phyloP scores from a whole-genome alignment of 2,888 invertebrate genomes.

The Teinopalpus imperialis region DNA sequence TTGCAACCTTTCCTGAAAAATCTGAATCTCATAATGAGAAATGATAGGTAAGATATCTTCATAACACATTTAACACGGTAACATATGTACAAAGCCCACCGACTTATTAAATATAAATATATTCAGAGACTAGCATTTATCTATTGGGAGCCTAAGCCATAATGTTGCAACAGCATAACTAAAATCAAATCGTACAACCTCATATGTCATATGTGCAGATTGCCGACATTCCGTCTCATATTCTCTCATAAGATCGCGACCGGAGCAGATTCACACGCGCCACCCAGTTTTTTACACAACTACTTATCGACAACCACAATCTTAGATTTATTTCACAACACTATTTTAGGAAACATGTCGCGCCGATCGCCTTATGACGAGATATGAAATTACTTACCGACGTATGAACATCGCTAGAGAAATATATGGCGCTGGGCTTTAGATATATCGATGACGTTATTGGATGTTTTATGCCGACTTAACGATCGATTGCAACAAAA shows the following conservation, averaged over 20 bases:
- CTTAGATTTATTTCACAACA: slow-evolving; percentile 78
- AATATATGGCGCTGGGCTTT: slow-evolving; percentile 45
- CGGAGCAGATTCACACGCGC: slow-evolving; percentile 75
- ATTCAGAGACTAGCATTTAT: too few species aligned
- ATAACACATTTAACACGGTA: too few species aligned
- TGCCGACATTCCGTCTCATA: slow-evolving; percentile 53
- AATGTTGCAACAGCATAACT: slow-evolving; percentile 43
- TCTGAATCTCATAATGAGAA: background rate
- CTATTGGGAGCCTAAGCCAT: too few species aligned
- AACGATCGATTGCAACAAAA: slow-evolving; percentile 23
- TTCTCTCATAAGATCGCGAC: slow-evolving; percentile 66
- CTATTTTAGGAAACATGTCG: slow-evolving; percentile 78
- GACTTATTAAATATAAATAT: too few species aligned
- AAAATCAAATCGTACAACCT: slow-evolving; percentile 45
- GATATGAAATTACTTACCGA: slow-evolving; percentile 71
- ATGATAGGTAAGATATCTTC: background rate
- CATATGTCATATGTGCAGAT: slow-evolving; percentile 49
- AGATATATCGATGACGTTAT: slow-evolving; percentile 35
- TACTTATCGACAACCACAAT: slow-evolving; percentile 62
- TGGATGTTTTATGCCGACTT: slow-evolving; percentile 30
- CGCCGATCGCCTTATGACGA: slow-evolving; percentile 63
- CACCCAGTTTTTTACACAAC: slow-evolving; percentile 53
- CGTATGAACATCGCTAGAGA: slow-evolving; percentile 54
- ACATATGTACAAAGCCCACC: too few species aligned
- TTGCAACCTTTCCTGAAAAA: background rate